Conservation (phyloP, 2,113 vertebrate species). For the Oryzias melastigma region DNA sequence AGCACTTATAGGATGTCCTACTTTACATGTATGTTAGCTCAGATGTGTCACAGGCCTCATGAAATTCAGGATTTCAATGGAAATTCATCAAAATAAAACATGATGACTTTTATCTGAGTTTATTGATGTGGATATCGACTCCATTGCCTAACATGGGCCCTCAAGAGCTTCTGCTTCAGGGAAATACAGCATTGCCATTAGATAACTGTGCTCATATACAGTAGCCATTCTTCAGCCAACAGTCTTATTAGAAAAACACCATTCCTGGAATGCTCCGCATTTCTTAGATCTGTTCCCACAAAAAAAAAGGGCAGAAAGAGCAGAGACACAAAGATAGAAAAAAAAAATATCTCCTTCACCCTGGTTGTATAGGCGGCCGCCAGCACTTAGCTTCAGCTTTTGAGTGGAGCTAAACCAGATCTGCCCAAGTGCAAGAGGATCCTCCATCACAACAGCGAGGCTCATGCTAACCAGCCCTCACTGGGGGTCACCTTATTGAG, state of each 20-base stretch:
- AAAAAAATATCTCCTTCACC: constrained; percentile 61
- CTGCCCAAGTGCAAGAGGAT: constrained; percentile 58
- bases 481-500: constrained; percentile 76
- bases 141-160: constrained; percentile 42
- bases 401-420: constrained; percentile 44
- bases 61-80: too few species aligned
- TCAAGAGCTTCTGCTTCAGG: constrained; percentile 48
- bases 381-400: constrained; percentile 62
- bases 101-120: constrained; percentile 20
- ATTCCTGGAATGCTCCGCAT: constrained; percentile 73
- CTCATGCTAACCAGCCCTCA: constrained; percentile 56
- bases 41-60: too few species aligned
- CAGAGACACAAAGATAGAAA: constrained; percentile 42
- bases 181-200: constrained; percentile 68
- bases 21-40: too few species aligned
- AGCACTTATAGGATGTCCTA: too few species aligned
- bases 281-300: constrained; percentile 67
- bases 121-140: constrained; percentile 39
- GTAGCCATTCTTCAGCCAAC: constrained; percentile 72
- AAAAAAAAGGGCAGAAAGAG: constrained; percentile 40
- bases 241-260: constrained; percentile 63
- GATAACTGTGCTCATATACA: constrained; percentile 64
- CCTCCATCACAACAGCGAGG: constrained; percentile 61
- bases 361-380: constrained; percentile 64
- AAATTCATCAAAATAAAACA: neutral